Conservation (phyloP, 1,140 invertebrate genomes). For the Ips typographus region DNA sequence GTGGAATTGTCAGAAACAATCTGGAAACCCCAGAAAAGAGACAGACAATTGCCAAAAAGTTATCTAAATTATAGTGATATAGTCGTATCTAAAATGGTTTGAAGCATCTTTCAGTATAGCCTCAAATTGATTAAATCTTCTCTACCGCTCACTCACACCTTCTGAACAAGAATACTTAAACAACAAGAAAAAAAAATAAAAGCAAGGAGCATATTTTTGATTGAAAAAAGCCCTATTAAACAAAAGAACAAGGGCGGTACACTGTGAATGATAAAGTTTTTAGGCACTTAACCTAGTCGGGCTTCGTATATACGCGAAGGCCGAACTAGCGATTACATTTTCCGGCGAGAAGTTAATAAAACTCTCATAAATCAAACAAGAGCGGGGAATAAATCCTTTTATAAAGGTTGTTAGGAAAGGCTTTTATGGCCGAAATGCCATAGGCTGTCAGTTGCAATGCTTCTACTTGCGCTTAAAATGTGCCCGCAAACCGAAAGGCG, state of each 20-base stretch:
- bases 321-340: constrained; percentile 20
- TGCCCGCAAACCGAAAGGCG: neutral
- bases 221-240: neutral
- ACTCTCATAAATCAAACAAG: constrained; percentile 26
- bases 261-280: neutral
- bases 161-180: no score
- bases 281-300: constrained; percentile 19
- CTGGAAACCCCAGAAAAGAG: no score
- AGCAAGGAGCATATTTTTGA: no score
- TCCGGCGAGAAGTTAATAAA: constrained; percentile 24
- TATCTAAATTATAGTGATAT: no score
- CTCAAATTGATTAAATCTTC: no score
- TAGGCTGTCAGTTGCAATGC: constrained; percentile 12
- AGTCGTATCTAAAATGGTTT: no score
- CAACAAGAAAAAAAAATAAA: no score
- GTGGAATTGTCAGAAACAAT: no score
- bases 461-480: constrained; percentile 18
- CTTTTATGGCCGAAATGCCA: constrained; percentile 22
- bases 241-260: neutral
- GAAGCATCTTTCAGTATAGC: no score
- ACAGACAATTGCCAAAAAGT: no score
- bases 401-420: constrained; percentile 25
- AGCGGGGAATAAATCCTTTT: constrained; percentile 24
- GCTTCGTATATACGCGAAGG: constrained; percentile 4
- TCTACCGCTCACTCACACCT: no score